Conservation (phyloP, 2,888 invertebrate genomes). For the Cremastinae sp. region DNA sequence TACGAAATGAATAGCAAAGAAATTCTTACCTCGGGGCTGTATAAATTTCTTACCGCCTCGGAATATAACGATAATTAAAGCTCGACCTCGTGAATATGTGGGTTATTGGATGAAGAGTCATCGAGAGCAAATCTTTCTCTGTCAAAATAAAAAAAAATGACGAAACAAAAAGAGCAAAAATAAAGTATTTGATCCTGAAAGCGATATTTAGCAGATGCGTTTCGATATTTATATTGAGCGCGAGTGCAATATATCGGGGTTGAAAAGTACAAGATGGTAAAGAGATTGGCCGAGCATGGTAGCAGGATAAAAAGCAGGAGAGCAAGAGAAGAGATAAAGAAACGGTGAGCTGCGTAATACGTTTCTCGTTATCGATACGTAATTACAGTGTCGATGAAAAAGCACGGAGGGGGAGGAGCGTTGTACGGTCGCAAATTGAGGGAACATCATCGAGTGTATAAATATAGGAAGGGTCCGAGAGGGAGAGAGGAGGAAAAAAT, state of each 20-base stretch:
- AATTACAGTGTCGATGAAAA: constrained; percentile 50
- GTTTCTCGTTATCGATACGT: constrained; percentile 58
- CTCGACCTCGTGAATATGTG: constrained; percentile 10
- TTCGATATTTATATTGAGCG: constrained; percentile 23
- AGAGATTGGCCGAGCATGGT: constrained; percentile 24
- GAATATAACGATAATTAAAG: constrained; percentile 19
- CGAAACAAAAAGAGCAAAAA: constrained; percentile 8
- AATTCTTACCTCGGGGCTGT: constrained; percentile 20
- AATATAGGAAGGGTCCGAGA: no score
- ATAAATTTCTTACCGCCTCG: constrained; percentile 7
- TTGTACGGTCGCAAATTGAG: constrained; percentile 42
- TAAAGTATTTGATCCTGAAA: constrained; percentile 5
- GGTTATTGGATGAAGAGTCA: constrained; percentile 23
- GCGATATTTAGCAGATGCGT: background rate
- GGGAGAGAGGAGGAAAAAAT: no score
- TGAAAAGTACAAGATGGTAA: constrained; percentile 14
- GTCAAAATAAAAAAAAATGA: no score
- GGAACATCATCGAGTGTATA: constrained; percentile 20
- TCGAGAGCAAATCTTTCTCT: constrained; percentile 10
- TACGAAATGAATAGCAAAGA: constrained; percentile 42
- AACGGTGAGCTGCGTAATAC: constrained; percentile 45
- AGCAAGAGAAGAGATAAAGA: constrained; percentile 32
- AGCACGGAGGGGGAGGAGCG: constrained; percentile 43
- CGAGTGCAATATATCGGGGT: constrained; percentile 34
- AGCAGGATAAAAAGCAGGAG: constrained; percentile 47